Conservation (phyloP, 2,888 invertebrate genomes). For the Apotomis betuletana region DNA sequence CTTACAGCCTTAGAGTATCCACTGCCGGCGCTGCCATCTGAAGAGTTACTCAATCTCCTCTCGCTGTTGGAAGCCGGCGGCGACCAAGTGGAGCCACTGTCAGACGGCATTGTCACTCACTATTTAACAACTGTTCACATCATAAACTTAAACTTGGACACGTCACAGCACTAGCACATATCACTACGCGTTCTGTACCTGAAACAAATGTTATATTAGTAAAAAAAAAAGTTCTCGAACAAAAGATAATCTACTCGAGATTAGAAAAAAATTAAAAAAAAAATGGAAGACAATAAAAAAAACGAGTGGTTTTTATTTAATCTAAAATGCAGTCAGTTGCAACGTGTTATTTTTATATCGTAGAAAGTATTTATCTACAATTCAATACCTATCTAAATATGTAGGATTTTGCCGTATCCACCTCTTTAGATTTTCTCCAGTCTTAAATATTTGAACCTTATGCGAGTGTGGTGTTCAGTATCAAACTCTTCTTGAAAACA, state of each 20-base stretch:
- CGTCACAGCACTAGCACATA: conserved; percentile 67
- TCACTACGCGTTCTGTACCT: conserved; percentile 66
- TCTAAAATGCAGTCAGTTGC: too few species aligned
- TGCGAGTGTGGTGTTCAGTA: neutral
- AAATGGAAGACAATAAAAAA: too few species aligned
- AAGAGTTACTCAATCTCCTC: conserved; percentile 80
- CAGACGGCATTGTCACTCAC: conserved; percentile 75
- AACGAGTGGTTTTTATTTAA: too few species aligned
- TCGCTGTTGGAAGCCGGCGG: conserved; percentile 78
- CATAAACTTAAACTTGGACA: conserved; percentile 57
- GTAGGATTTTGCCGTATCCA: neutral
- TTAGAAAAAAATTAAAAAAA: too few species aligned
- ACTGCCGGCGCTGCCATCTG: conserved; percentile 80
- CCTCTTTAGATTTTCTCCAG: too few species aligned
- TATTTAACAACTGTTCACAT: conserved; percentile 67
- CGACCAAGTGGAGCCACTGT: conserved; percentile 79
- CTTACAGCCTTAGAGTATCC: conserved; percentile 81
- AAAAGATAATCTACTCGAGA: too few species aligned
- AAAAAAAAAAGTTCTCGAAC: neutral
- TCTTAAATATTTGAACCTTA: neutral
- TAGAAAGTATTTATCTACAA: neutral
- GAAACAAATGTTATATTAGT: conserved; percentile 52
- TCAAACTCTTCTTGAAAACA: neutral
- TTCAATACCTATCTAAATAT: too few species aligned
- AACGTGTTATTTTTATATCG: neutral